Evolutionary conservation across 2,888 invertebrate genomes (phyloP), one percentile per base, ranked within the genome.

Genomic region (Cylindroiulus punctatus): DNA sequence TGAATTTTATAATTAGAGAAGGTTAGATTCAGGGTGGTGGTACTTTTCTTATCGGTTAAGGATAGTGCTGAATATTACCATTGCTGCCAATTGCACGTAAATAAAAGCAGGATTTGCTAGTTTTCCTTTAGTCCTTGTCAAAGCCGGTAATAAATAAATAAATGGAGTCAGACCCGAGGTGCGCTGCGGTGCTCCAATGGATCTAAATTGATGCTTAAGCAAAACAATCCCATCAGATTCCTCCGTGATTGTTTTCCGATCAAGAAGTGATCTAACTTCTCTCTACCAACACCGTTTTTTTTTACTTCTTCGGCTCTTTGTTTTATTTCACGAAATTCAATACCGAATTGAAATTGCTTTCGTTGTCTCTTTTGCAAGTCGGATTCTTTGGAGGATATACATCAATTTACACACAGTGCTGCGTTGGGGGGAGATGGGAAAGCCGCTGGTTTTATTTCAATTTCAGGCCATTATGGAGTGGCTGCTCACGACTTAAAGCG

Each of bases 201-300:
- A 65, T 65, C 65, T 65, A 65, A 65, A 65, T 65, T 65, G 65
- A 65, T 65, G 65, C 65, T 65, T 65, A 65, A 65, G 65, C 65
- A 65, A 65, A 65, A 65, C 65, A 65, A 65, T 65, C 65, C 65
- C 65, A 65, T 65, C 65, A 65, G 65, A 65, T 65, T 65, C 65
- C 65, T 65, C 65, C 65, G 65, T 65, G 65, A 65, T 65, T 65
- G 65, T 65, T 65, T 65, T 65, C 65, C 65, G 65, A 65, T 65
- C 65, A 65, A 65, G 65, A 65, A 65, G 65, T 65, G 65, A 65
- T 65, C 65, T 65, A 65, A 26, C 65, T 26, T 22, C 26, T 65
- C 26, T 19, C 65, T 65, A 52, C 52, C 52, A 52, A 52, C n/a
- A 12, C n/a, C 26, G 19, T 26, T 22, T 65, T 65, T 57, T 57